These are phyloP conservation scores for Hyppa rectilinea DNA, from an alignment of 2,888 invertebrate genomes.

Conservation along the genomic window DNA sequence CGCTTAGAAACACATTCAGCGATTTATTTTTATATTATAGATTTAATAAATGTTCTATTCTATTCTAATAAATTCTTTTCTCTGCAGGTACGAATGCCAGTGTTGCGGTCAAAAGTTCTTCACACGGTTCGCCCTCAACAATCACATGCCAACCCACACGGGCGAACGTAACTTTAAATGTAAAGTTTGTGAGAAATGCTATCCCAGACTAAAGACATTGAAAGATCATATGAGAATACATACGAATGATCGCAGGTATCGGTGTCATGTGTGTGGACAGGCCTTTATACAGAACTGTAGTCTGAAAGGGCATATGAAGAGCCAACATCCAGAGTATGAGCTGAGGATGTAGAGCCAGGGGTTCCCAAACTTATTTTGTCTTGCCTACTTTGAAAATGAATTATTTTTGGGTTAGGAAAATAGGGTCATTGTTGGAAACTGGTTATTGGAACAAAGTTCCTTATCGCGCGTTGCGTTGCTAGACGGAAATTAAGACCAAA, in stretches of 20 bases:
- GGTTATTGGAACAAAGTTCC: too few species aligned
- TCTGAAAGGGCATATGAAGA: constrained; percentile 86
- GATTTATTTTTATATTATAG: too few species aligned
- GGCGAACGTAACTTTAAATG: constrained; percentile 86
- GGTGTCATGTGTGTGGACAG: constrained; percentile 84
- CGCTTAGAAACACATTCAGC: too few species aligned
- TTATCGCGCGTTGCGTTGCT: too few species aligned
- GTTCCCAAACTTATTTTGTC: too few species aligned
- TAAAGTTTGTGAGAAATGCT: constrained; percentile 85
- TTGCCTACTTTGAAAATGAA: too few species aligned
- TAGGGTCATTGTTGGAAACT: too few species aligned
- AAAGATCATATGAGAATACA: constrained; percentile 86
- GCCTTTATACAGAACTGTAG: constrained; percentile 88
- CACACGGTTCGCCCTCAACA: constrained; percentile 84
- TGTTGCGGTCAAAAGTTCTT: constrained; percentile 87
- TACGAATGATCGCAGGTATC: constrained; percentile 82
- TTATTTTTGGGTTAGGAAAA: too few species aligned
- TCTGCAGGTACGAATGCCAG: constrained; percentile 83
- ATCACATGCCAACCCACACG: constrained; percentile 87
- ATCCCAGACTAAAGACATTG: constrained; percentile 83
- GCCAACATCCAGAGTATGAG: constrained; percentile 84
- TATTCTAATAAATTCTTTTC: neutral
- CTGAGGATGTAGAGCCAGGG: constrained; percentile 28
- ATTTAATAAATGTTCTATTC: too few species aligned
- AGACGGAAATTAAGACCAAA: too few species aligned